Conservation (phyloP, 2,888 invertebrate species). For the Orgyia antiqua region DNA sequence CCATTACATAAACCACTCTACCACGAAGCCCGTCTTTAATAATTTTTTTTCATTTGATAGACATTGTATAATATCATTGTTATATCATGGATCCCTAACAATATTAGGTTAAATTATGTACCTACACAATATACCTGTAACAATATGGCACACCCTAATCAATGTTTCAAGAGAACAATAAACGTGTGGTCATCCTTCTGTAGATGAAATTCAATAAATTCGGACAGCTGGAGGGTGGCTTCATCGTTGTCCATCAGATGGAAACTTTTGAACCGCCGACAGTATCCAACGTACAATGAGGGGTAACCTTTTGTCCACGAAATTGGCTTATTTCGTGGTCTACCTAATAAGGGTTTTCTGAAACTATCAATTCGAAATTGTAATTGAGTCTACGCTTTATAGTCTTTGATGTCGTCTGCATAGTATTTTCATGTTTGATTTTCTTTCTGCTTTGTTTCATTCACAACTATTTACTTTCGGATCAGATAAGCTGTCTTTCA, state of each 20-base stretch:
- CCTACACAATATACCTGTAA: slow-evolving; percentile 42
- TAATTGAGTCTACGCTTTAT: slow-evolving; percentile 60
- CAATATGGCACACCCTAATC: slow-evolving; percentile 53
- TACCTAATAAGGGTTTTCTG: slow-evolving; percentile 66
- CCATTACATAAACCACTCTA: no score
- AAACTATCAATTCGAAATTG: slow-evolving; percentile 64
- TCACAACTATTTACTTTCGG: slow-evolving; percentile 30
- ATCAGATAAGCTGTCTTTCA: slow-evolving; percentile 30
- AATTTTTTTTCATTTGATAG: no score
- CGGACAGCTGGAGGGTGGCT: slow-evolving; percentile 49
- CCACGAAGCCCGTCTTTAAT: no score
- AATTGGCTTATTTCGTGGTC: slow-evolving; percentile 70
- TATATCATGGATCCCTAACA: no score
- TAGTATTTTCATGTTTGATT: slow-evolving; percentile 42
- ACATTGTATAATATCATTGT: no score
- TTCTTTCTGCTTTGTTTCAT: slow-evolving; percentile 37
- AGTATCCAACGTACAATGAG: slow-evolving; percentile 41
- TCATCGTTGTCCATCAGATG: slow-evolving; percentile 45
- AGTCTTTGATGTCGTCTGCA: slow-evolving; percentile 66
- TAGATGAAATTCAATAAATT: slow-evolving; percentile 69
- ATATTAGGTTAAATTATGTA: no score
- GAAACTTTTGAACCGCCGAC: slow-evolving; percentile 71
- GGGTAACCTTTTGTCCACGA: slow-evolving; percentile 68
- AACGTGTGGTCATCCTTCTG: slow-evolving; percentile 64
- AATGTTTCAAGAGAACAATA: slow-evolving; percentile 58